phyloP scores from a whole-genome alignment of 2,797 vertebrate genomes.

The Mastacembelus armatus region DNA sequence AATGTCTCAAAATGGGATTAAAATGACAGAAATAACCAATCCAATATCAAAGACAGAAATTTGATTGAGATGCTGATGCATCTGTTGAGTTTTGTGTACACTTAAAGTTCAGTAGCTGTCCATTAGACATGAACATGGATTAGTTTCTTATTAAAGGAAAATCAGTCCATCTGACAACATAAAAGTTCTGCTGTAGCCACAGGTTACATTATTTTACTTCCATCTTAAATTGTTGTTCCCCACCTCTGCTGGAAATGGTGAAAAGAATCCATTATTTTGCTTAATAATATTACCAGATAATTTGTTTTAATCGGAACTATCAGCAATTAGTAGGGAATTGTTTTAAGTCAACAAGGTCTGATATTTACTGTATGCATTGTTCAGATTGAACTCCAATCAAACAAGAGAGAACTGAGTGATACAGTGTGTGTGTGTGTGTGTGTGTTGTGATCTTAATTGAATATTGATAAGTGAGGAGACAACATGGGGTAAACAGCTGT shows the following conservation, averaged over 20 bases:
- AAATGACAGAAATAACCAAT: too few species aligned
- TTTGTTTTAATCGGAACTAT: neutral
- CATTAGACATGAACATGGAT: too few species aligned
- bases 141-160: too few species aligned
- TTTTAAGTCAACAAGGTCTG: too few species aligned
- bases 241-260: neutral
- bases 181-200: too few species aligned
- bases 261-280: neutral
- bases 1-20: too few species aligned
- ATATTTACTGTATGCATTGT: too few species aligned
- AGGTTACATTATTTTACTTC: neutral
- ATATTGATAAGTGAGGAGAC: slow-evolving; percentile 79
- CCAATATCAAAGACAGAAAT: too few species aligned
- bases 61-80: too few species aligned
- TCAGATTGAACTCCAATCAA: neutral
- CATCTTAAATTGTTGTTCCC: neutral
- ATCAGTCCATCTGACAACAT: too few species aligned
- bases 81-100: neutral
- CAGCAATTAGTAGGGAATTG: neutral
- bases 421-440: slow-evolving; percentile 7
- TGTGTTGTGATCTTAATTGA: slow-evolving; percentile 67
- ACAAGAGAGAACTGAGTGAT: neutral
- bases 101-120: too few species aligned
- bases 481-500: slow-evolving; percentile 74
- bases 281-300: too few species aligned